Conservation (phyloP, 1,140 invertebrate species). For the Orius laevigatus region DNA sequence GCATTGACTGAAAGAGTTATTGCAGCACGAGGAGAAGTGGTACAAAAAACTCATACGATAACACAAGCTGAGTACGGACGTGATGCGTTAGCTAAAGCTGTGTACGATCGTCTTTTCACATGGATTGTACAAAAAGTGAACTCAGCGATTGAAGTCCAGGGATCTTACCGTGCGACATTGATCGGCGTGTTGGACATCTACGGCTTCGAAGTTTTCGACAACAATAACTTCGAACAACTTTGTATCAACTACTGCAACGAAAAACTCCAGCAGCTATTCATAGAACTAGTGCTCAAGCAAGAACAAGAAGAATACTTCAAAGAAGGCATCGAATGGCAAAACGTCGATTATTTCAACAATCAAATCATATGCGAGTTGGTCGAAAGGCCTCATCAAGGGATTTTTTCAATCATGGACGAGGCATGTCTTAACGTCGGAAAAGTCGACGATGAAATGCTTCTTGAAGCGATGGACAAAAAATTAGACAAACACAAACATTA, state of each 20-base stretch:
- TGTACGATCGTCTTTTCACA: slow-evolving; percentile 81
- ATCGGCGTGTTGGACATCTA: slow-evolving; percentile 95
- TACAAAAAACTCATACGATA: slow-evolving; percentile 77
- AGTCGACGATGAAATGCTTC: slow-evolving; percentile 74
- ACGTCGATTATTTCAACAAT: slow-evolving; percentile 84
- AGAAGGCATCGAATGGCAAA: slow-evolving; percentile 84
- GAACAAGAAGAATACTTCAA: slow-evolving; percentile 88
- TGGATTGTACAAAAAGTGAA: slow-evolving; percentile 88
- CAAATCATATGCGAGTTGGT: slow-evolving; percentile 88
- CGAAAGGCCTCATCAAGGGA: slow-evolving; percentile 74
- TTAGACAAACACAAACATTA: slow-evolving; percentile 78
- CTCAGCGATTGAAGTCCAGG: slow-evolving; percentile 46
- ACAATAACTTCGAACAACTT: slow-evolving; percentile 90
- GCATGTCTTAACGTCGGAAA: slow-evolving; percentile 88
- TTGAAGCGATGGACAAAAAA: slow-evolving; percentile 87
- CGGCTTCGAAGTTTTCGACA: slow-evolving; percentile 93
- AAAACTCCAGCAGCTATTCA: slow-evolving; percentile 91
- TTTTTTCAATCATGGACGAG: slow-evolving; percentile 87
- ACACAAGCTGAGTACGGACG: slow-evolving; percentile 75
- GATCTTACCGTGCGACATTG: slow-evolving; percentile 47
- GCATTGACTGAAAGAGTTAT: slow-evolving; percentile 75
- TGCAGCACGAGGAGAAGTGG: slow-evolving; percentile 83
- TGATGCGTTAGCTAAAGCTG: slow-evolving; percentile 85
- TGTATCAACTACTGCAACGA: slow-evolving; percentile 97
- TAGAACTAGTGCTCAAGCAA: slow-evolving; percentile 87